These are phyloP conservation scores for Hypotaenidia philippensis DNA, from an alignment of 2,797 vertebrate genomes.

Conservation along the genomic window DNA sequence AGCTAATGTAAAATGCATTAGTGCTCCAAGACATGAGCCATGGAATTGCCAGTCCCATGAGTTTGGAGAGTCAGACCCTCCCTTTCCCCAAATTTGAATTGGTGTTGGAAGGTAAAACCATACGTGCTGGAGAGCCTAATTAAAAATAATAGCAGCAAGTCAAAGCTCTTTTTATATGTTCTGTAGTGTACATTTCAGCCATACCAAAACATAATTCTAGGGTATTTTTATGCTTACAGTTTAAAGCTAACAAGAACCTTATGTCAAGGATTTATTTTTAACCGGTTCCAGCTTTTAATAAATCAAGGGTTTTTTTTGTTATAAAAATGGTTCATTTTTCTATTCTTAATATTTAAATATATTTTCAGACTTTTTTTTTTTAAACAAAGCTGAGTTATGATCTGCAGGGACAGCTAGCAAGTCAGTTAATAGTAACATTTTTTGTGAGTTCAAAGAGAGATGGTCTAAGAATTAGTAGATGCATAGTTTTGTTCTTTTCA, in stretches of 20 bases:
- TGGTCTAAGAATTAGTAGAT: neutral
- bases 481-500: neutral
- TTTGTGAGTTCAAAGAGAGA: neutral
- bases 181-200: constrained; percentile 71
- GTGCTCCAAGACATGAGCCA: constrained; percentile 72
- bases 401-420: neutral
- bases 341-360: constrained; percentile 75
- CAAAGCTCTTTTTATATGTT: constrained; percentile 67
- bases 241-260: constrained; percentile 82
- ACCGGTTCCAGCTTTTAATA: constrained; percentile 81
- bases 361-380: constrained; percentile 69
- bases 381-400: constrained; percentile 12
- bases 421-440: neutral
- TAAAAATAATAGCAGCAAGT: constrained; percentile 83
- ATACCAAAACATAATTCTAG: constrained; percentile 75
- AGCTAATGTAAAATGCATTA: constrained; percentile 81
- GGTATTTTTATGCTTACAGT: constrained; percentile 81
- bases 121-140: constrained; percentile 78
- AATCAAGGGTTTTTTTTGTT: constrained; percentile 77
- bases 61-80: constrained; percentile 63
- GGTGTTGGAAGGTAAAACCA: constrained; percentile 77
- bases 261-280: constrained; percentile 80
- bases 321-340: constrained; percentile 77
- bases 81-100: constrained; percentile 55
- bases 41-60: constrained; percentile 71